phyloP scores from a whole-genome alignment of 2,888 invertebrate species.

The Cheilosia pagana region DNA sequence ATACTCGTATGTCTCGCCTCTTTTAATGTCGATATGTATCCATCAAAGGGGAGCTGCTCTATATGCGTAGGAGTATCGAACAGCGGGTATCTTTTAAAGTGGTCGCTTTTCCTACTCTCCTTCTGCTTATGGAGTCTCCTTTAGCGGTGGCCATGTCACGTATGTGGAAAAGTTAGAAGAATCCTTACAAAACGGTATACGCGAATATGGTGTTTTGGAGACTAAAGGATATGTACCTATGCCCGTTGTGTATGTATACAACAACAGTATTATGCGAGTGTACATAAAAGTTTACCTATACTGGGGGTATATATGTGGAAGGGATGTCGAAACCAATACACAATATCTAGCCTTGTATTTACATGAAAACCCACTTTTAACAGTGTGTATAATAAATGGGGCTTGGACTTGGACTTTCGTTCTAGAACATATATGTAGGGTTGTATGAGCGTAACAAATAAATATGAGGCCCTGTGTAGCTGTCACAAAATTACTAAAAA shows the following conservation, averaged over 20 bases:
- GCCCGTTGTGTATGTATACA: conserved; percentile 24
- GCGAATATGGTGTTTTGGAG: neutral
- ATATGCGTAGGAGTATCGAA: conserved; percentile 66
- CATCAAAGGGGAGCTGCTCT: conserved; percentile 64
- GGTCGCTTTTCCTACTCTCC: conserved; percentile 53
- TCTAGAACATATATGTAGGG: conserved; percentile 20
- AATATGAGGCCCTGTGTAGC: too few species aligned
- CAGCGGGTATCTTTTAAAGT: conserved; percentile 64
- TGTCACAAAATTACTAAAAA: too few species aligned
- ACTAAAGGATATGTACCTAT: neutral
- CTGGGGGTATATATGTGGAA: conserved; percentile 5
- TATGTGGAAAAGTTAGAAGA: conserved; percentile 37
- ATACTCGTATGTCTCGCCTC: conserved; percentile 48
- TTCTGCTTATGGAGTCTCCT: conserved; percentile 30
- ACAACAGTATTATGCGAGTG: conserved; percentile 13
- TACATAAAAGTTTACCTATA: conserved; percentile 42
- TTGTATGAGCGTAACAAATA: too few species aligned
- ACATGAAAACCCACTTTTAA: conserved; percentile 30
- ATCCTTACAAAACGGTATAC: conserved; percentile 26
- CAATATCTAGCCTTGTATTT: conserved; percentile 49
- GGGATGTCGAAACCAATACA: conserved; percentile 55
- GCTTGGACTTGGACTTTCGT: conserved; percentile 57
- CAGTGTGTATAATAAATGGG: conserved; percentile 44
- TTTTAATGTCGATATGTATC: conserved; percentile 69
- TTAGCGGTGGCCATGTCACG: conserved; percentile 54